Percentiles rank a stretch among this genome's conserved stretches.
phyloP scores from a whole-genome alignment of 2,888 invertebrate species.

The Drosophila pseudotakahashii region DNA sequence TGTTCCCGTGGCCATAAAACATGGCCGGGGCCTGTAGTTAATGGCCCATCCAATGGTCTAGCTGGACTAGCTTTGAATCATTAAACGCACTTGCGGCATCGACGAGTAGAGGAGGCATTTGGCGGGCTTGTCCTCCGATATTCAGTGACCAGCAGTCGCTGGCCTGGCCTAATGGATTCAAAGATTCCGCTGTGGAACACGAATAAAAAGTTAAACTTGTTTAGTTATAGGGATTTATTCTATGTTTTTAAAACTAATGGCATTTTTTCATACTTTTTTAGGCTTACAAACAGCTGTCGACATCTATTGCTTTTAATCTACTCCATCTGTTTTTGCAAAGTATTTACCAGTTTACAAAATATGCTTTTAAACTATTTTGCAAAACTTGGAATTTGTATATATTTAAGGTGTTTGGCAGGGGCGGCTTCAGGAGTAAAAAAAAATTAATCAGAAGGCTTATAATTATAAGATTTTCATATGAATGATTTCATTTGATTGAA shows the following conservation, averaged over 20 bases:
- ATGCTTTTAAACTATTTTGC: no score
- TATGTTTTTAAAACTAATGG: slow-evolving; percentile 11
- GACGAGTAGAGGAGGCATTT: slow-evolving; percentile 20
- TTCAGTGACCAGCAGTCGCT: slow-evolving; percentile 26
- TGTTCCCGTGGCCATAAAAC: slow-evolving; percentile 78
- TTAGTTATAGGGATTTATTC: slow-evolving; percentile 31
- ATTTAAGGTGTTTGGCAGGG: background rate
- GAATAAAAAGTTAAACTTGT: slow-evolving; percentile 17
- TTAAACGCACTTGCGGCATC: slow-evolving; percentile 79
- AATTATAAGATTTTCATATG: no score
- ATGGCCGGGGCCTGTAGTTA: slow-evolving; percentile 76
- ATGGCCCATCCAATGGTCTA: slow-evolving; percentile 69
- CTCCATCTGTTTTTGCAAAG: no score
- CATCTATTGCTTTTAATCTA: no score
- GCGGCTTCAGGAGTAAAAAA: no score
- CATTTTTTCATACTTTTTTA: slow-evolving; percentile 5
- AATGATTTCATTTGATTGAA: no score
- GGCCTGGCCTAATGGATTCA: slow-evolving; percentile 29
- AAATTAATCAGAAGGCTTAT: no score
- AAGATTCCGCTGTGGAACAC: slow-evolving; percentile 22
- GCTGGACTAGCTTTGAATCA: slow-evolving; percentile 68
- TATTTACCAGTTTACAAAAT: no score
- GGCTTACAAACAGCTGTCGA: background rate
- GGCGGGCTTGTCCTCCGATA: slow-evolving; percentile 5
- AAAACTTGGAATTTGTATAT: no score